Percentiles rank a stretch among this genome's conserved stretches.
These are phyloP conservation scores for Erannis defoliaria DNA, from an alignment of 2,888 invertebrate species.

Conservation along the genomic window DNA sequence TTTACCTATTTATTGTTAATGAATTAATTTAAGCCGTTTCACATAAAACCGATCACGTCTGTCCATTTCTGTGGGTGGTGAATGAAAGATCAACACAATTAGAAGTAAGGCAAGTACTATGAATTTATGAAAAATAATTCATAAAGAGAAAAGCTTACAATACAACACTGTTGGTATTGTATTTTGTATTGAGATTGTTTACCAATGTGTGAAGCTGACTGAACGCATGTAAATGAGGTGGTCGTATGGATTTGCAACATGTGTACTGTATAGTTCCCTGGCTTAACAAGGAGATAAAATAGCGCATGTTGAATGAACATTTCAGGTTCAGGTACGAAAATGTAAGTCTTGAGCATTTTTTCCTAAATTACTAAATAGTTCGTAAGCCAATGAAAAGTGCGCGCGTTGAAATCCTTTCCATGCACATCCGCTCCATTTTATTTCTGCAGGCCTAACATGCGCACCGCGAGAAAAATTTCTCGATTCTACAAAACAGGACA, in stretches of 20 bases:
- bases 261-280: not conserved
- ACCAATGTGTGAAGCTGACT: not conserved
- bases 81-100: not conserved
- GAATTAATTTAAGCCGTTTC: constrained; percentile 49
- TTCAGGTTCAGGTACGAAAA: not conserved
- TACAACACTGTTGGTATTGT: not conserved
- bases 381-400: not conserved
- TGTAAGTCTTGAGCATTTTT: not conserved
- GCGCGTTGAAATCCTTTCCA: constrained; percentile 1
- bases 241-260: not conserved
- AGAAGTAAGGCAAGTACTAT: not conserved
- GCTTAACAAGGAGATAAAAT: not conserved
- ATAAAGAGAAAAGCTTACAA: not conserved
- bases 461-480: too few species aligned
- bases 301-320: not conserved
- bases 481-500: too few species aligned
- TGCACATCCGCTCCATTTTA: too few species aligned
- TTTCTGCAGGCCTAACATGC: too few species aligned
- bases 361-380: not conserved
- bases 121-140: not conserved
- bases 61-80: constrained; percentile 36
- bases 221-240: not conserved
- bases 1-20: constrained; percentile 30
- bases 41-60: constrained; percentile 51
- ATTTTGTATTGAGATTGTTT: not conserved